Evolutionary conservation across 2,113 vertebrate species (phyloP).

Genomic region (Mionectes macconnelli): DNA sequence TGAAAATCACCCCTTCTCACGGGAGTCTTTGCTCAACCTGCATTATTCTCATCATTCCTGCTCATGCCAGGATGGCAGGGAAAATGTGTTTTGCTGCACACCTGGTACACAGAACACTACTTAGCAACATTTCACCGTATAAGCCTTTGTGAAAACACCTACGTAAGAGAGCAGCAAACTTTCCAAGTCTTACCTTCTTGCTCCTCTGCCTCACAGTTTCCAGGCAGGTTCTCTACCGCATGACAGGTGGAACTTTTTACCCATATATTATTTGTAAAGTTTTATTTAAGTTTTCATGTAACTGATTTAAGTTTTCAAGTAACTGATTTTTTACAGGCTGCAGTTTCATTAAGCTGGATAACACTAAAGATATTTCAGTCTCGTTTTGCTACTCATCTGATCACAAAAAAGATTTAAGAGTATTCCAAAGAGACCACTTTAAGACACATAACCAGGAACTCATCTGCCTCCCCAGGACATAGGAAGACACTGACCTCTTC

Average conservation of each 20-base stretch:
- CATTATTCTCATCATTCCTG: background rate
- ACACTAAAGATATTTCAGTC: background rate
- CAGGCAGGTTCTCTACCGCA: background rate
- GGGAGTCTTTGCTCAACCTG: background rate
- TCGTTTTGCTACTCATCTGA: background rate
- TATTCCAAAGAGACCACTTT: background rate
- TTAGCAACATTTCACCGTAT: background rate
- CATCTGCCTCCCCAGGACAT: background rate
- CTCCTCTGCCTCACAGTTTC: background rate
- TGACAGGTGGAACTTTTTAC: background rate
- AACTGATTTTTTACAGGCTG: background rate
- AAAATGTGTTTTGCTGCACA: background rate
- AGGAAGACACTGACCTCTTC: background rate
- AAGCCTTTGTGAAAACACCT: background rate
- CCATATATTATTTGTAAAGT: background rate
- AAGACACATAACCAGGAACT: background rate
- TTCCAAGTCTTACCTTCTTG: background rate
- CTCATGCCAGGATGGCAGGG: background rate
- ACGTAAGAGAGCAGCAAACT: background rate
- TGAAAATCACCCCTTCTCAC: background rate
- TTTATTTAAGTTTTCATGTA: background rate
- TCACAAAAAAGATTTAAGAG: background rate
- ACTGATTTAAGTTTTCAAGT: no score
- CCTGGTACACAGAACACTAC: background rate
- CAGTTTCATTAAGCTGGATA: background rate